Evolutionary conservation across 2,797 vertebrate genomes (phyloP).

Genomic region (Fistularia commersonii): DNA sequence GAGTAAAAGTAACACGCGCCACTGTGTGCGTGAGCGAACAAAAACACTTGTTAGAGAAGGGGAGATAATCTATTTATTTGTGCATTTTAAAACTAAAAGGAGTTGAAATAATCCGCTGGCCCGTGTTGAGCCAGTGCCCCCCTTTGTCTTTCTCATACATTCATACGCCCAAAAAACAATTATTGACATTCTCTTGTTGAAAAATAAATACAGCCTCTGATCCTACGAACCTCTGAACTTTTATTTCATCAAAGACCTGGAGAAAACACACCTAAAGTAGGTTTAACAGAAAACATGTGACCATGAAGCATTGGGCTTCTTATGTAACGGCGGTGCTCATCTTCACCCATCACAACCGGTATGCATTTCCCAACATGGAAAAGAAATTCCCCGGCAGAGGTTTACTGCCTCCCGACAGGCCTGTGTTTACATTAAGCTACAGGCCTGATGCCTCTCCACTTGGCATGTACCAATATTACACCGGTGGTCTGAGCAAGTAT

Average conservation of each 20-base stretch:
- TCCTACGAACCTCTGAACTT: neutral
- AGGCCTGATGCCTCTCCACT: neutral
- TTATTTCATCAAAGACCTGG: constrained; percentile 4
- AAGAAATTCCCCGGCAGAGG: constrained; percentile 2
- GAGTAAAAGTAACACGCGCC: constrained; percentile 19
- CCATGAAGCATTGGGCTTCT: constrained; percentile 19
- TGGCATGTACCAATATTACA: too few relatives aligned
- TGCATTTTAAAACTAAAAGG: constrained; percentile 6
- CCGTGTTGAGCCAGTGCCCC: constrained; percentile 5
- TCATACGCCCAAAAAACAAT: neutral
- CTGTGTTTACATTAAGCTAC: constrained; percentile 7
- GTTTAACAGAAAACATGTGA: neutral
- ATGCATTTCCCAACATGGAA: constrained; percentile 6
- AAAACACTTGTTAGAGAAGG: constrained; percentile 6
- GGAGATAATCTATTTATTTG: constrained; percentile 28
- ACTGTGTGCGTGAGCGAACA: constrained; percentile 1
- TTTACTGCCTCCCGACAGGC: constrained; percentile 1
- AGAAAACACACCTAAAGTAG: constrained; percentile 1
- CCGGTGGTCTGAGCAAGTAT: too few relatives aligned
- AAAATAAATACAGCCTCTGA: constrained; percentile 27
- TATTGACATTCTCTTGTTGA: constrained; percentile 19
- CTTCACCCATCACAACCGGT: constrained; percentile 26
- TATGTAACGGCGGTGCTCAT: constrained; percentile 29
- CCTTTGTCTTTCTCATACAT: neutral
- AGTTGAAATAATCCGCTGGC: constrained; percentile 14